A percentile compares a stretch with the other conserved stretches of the same genome.
Conservation (phyloP, 1,140 invertebrate species). For the Leguminivora glycinivorella region DNA sequence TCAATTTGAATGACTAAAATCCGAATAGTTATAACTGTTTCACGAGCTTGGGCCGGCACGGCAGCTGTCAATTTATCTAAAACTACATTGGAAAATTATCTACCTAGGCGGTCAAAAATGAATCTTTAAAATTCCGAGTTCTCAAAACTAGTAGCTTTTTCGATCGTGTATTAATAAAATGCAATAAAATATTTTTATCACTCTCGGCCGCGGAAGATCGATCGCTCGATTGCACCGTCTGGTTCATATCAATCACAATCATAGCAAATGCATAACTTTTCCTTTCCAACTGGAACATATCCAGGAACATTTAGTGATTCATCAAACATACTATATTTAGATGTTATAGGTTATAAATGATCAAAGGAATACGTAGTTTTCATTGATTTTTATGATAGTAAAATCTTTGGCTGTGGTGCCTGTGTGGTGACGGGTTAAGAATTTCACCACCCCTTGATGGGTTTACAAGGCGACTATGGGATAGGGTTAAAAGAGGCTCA, state of each 20-base stretch:
- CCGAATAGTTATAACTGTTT: no score
- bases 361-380: neutral
- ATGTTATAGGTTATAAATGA: neutral
- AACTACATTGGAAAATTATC: no score
- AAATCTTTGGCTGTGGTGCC: no score
- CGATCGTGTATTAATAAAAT: neutral
- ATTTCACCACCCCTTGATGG: no score
- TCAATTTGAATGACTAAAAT: no score
- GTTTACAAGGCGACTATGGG: no score
- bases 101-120: no score
- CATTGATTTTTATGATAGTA: neutral
- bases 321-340: constrained; percentile 30
- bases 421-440: no score
- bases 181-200: neutral
- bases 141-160: neutral
- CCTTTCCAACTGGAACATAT: neutral
- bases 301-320: neutral
- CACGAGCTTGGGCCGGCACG: no score
- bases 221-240: neutral
- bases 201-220: neutral
- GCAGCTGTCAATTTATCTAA: no score
- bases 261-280: constrained; percentile 5
- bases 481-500: no score
- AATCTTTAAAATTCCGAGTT: no score
- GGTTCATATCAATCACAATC: neutral